Evolutionary conservation across 1,140 invertebrate species (phyloP).

Genomic region (Drosophila navojoa): DNA sequence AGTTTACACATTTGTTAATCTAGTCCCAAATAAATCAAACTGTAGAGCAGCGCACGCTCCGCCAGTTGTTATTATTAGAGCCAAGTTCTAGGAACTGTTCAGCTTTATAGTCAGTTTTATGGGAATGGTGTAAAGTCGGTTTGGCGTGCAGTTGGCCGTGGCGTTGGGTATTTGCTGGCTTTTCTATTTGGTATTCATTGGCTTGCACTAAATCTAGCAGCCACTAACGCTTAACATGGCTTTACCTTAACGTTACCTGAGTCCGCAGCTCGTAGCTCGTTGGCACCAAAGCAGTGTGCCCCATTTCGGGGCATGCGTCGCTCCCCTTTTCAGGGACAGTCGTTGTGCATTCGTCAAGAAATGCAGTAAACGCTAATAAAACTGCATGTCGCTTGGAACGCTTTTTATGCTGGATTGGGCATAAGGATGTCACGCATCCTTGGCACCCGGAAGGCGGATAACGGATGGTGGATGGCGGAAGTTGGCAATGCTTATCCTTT

Average conservation of each 20-base stretch:
- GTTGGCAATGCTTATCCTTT: slow-evolving; percentile 48
- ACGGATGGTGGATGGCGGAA: slow-evolving; percentile 30
- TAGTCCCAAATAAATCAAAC: background rate
- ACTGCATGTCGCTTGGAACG: slow-evolving; percentile 73
- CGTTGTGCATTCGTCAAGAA: slow-evolving; percentile 69
- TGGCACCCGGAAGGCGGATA: slow-evolving; percentile 38
- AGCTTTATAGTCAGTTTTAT: slow-evolving; percentile 3
- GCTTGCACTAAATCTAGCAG: slow-evolving; percentile 65
- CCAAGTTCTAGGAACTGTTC: background rate
- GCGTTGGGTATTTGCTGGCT: slow-evolving; percentile 31
- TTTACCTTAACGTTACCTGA: slow-evolving; percentile 27
- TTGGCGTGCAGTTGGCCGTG: background rate
- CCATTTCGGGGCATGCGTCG: background rate
- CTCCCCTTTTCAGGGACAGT: background rate
- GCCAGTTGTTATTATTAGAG: background rate
- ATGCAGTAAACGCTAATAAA: slow-evolving; percentile 80
- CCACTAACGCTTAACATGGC: slow-evolving; percentile 52
- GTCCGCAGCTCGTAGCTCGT: slow-evolving; percentile 20
- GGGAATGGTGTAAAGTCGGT: background rate
- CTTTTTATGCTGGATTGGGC: slow-evolving; percentile 50
- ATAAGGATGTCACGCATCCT: slow-evolving; percentile 41
- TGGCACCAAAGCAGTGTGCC: slow-evolving; percentile 38
- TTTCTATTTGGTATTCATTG: slow-evolving; percentile 66
- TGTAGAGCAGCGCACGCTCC: background rate
- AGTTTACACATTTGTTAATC: no score